Evolutionary conservation across 2,888 invertebrate genomes (phyloP).

Genomic region (Drosophila neutralis): DNA sequence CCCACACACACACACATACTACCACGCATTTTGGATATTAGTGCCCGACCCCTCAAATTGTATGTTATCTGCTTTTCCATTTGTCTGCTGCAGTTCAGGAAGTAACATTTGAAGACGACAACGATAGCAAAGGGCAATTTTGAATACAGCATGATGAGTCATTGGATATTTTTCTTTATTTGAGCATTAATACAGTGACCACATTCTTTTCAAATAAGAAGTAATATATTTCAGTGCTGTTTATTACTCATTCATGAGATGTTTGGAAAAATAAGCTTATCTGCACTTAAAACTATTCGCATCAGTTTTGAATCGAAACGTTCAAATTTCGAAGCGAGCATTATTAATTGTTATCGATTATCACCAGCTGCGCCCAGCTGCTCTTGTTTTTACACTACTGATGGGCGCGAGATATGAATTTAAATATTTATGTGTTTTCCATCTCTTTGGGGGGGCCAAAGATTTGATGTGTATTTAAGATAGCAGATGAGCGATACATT

Average conservation of each 20-base stretch:
- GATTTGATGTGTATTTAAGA: conserved; percentile 1
- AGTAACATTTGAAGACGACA: conserved; percentile 8
- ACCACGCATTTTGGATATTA: conserved; percentile 25
- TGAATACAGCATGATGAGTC: conserved; percentile 3
- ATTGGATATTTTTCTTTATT: not conserved
- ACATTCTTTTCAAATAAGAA: not conserved
- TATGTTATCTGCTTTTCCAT: conserved; percentile 17
- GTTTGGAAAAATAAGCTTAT: not conserved
- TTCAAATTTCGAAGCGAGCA: conserved; percentile 2
- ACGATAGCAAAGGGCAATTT: not conserved
- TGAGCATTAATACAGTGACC: not conserved
- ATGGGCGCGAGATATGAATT: conserved; percentile 8
- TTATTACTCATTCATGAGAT: not conserved
- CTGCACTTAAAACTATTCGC: not conserved
- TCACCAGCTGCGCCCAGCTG: conserved; percentile 7
- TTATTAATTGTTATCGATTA: conserved; percentile 13
- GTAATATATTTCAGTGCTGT: not conserved
- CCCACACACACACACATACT: conserved; percentile 25
- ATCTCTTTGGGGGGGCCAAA: not conserved
- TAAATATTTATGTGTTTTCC: conserved; percentile 8
- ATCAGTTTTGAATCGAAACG: conserved; percentile 1
- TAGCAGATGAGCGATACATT: not conserved
- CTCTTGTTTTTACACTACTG: not conserved
- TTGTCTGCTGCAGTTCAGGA: conserved; percentile 5
- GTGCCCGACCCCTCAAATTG: conserved; percentile 27